These are phyloP conservation scores for Turritopsis rubra DNA, from an alignment of 30 jellyfish, hydroid and myxozoan genomes.

Conservation along the genomic window DNA sequence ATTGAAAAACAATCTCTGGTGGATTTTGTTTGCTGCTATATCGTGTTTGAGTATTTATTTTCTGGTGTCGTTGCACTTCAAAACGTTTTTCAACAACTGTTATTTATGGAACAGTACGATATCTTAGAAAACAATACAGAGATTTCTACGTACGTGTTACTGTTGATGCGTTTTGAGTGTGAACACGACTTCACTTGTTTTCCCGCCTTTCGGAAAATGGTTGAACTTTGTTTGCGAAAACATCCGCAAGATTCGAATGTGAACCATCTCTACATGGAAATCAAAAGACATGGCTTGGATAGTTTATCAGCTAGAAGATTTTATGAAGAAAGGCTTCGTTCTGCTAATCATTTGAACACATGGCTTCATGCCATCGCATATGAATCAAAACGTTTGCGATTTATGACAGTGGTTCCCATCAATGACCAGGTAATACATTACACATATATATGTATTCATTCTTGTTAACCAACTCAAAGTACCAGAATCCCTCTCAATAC, in stretches of 20 bases:
- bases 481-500: too few relatives aligned
- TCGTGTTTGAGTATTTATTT: conserved; percentile 18
- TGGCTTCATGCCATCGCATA: conserved; percentile 29
- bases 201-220: conserved; percentile 5
- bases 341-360: neutral
- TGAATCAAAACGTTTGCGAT: conserved; percentile 9
- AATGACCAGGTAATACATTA: neutral
- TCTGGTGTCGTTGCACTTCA: conserved; percentile 16
- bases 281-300: conserved; percentile 18
- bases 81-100: neutral
- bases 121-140: neutral
- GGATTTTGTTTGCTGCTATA: conserved; percentile 24
- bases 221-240: neutral
- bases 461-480: too few relatives aligned
- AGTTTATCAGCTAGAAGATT: conserved; percentile 22
- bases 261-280: conserved; percentile 10
- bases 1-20: neutral
- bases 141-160: conserved; percentile 3
- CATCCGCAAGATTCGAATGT: neutral
- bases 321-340: conserved; percentile 3
- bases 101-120: neutral
- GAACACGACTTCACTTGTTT: neutral
- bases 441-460: neutral
- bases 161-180: neutral
- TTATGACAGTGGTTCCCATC: neutral